Base-by-base conservation (phyloP, 2,888 invertebrate species). In the Pristionchus fissidentatus region DNA sequence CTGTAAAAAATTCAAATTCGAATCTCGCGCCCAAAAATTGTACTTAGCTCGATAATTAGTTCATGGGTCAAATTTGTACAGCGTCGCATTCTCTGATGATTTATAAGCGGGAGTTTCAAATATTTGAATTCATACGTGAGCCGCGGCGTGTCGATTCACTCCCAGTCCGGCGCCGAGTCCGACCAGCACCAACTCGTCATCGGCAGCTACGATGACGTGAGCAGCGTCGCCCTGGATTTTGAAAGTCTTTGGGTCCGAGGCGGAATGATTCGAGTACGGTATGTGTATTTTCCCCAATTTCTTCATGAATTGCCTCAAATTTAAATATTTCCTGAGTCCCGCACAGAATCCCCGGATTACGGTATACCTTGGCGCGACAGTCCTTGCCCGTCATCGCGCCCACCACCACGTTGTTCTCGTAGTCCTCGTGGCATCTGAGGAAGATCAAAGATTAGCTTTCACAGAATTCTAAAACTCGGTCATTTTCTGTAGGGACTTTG, bases 401-500 rank as follows among this genome's bases (percentile, higher is more conserved):
- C 10, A 92, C 89, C 52, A 91, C 89, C 7, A 92, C 92, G 80
- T 90, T 91, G 87, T 92, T 91, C 83, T 90, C 90, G 87, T 91
- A 92, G 81, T 91, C 93, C 7, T 90, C 91, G 29, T 95, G 94
- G 90, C 99, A 99, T 38, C 95, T 83, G 38, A 22, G n/a, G 13
- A 55, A 52, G 0, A 29, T 79, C 49, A 41, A 26, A 75, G 4
- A 46, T 46, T n/a, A 26, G n/a, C 46, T 15, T 38, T 41, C 38
- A 15, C 2, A 2, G 3, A 32, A 60, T 15, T 0, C 13, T 22
- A 15, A 15, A 55, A 29, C 62, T 62, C 8, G 22, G 62, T 62
- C 10, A 8, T 29, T 57, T 57, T 57, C 19, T 57, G 57, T 57
- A n/a, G 29, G 29, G 26, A 57, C 57, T 57, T 57, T 26, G 22